A percentile compares a stretch with the other conserved stretches of the same genome.
Conservation (phyloP, 2,888 invertebrate species). For the Limnephilus auricula region DNA sequence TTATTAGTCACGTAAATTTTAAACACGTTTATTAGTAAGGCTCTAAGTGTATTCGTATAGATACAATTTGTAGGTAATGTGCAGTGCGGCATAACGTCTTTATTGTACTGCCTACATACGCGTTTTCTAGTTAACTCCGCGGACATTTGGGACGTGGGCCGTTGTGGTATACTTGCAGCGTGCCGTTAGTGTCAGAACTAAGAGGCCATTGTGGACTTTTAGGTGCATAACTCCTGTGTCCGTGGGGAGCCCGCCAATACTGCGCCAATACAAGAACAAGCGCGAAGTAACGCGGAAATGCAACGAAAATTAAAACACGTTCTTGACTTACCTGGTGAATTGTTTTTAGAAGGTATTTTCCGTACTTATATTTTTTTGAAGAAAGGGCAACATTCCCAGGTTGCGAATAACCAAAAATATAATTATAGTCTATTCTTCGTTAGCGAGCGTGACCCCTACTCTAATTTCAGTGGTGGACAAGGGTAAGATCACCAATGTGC, state of each 20-base stretch:
- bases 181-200: constrained; percentile 32
- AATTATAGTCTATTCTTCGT: too few species aligned
- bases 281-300: neutral
- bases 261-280: neutral
- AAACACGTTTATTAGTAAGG: too few species aligned
- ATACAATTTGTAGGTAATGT: neutral
- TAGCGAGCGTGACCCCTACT: too few species aligned
- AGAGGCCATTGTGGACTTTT: constrained; percentile 31
- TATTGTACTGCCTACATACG: constrained; percentile 4
- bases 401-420: too few species aligned
- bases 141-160: constrained; percentile 13
- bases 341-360: neutral
- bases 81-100: neutral
- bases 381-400: neutral
- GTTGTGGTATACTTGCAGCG: neutral
- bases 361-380: too few species aligned
- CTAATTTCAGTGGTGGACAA: too few species aligned
- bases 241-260: constrained; percentile 12
- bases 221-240: constrained; percentile 34
- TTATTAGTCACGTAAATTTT: too few species aligned
- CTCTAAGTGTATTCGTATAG: neutral
- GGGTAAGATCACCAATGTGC: too few species aligned
- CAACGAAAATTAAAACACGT: neutral
- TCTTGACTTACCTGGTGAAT: neutral
- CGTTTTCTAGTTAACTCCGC: neutral